Conservation (phyloP, 2,888 invertebrate species). For the Xanthia icteritia region DNA sequence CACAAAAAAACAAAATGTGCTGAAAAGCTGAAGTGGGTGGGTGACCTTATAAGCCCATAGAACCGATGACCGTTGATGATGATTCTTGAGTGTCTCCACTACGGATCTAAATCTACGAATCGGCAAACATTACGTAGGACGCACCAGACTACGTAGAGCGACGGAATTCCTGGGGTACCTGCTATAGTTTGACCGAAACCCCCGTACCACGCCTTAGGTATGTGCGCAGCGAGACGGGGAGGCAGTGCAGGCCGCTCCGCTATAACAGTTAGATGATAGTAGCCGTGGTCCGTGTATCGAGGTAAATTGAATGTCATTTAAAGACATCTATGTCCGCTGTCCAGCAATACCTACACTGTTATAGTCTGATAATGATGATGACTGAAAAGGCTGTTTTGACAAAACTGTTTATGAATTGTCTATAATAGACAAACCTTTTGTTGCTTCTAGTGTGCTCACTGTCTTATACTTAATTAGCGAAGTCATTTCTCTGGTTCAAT, state of each 20-base stretch:
- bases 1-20: not conserved
- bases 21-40: not conserved
- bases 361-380: not conserved
- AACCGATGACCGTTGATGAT: not conserved
- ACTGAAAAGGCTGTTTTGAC: not conserved
- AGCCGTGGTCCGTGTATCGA: not conserved
- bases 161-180: not conserved
- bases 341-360: not conserved
- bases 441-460: slow-evolving; percentile 24
- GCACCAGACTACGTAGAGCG: not conserved
- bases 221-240: no score
- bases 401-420: not conserved
- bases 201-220: no score
- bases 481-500: slow-evolving; percentile 63
- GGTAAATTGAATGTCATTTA: not conserved
- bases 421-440: not conserved
- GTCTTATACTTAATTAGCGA: slow-evolving; percentile 50
- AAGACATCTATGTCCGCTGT: not conserved
- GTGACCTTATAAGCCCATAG: not conserved
- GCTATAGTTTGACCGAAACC: no score
- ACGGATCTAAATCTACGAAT: not conserved
- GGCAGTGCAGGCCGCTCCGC: no score
- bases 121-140: no score
- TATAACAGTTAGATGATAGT: not conserved
- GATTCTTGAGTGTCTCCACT: not conserved